Base-by-base conservation (phyloP, 2,888 invertebrate species). In the Drosophila algonquin region DNA sequence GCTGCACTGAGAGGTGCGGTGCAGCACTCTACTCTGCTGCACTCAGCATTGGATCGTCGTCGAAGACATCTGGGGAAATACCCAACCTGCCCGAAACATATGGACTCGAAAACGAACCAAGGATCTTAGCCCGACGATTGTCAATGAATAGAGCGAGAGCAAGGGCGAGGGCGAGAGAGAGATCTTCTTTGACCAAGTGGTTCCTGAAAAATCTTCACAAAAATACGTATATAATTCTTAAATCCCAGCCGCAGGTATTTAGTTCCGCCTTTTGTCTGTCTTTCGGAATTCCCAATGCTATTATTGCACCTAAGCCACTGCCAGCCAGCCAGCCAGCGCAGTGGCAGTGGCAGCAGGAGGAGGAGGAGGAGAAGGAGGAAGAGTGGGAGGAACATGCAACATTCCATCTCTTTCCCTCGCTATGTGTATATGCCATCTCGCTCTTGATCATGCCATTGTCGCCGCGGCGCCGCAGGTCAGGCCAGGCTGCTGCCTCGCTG, bases 211-310 rank as follows among this genome's bases (percentile, higher is more conserved):
- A 55, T 64, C 64, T 62, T 73, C 70, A 77, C 73, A 69, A 70
- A 40, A n/a, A 7, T 40, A 14, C 40, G n/a, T 40, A n/a, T 63
- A 68, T 83, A 83, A 83, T 84, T 87, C 87, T 75, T 88, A 86
- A 88, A 88, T 86, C 89, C 89, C 87, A 87, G 85, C 85, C 85
- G 76, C 85, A 86, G 85, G 85, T 86, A 86, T 86, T 86, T 86
- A 86, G 89, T 88, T 86, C 89, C 89, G 89, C 87, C 89, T 79
- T 87, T 86, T 88, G 84, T 87, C 61, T 75, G 71, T 59, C 83
- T 71, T 53, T 70, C 79, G 84, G 89, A 88, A 86, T 86, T 88
- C 87, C 89, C 89, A 88, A 88, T 87, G 79, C 89, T 87, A 88
- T 86, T 84, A 86, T 86, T 84, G 85, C 85, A 85, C 88, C 87